A percentile compares a stretch with the other conserved stretches of the same genome.
These are phyloP conservation scores for Nasonia longicornis DNA, from an alignment of 1,140 invertebrate genomes.

Conservation along the genomic window DNA sequence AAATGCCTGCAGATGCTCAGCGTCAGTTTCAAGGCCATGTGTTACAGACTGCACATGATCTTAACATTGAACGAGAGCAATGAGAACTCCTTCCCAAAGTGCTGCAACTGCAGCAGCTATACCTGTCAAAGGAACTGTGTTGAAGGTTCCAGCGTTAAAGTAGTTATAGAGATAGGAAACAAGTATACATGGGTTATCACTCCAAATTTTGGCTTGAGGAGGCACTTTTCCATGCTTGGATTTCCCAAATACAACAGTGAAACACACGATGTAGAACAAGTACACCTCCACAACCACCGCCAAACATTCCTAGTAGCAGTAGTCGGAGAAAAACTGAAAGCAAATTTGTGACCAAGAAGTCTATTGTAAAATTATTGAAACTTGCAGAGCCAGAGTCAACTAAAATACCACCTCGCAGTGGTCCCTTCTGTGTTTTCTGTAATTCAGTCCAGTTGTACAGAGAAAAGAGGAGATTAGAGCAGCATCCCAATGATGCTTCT, in stretches of 20 bases:
- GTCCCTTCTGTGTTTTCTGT: conserved; percentile 67
- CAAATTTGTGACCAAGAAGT: conserved; percentile 61
- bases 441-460: conserved; percentile 65
- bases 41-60: conserved; percentile 66
- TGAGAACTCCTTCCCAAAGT: conserved; percentile 62
- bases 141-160: conserved; percentile 65
- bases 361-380: conserved; percentile 59
- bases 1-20: conserved; percentile 64
- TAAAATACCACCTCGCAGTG: conserved; percentile 63
- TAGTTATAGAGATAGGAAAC: conserved; percentile 69
- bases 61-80: conserved; percentile 62
- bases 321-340: conserved; percentile 58
- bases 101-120: conserved; percentile 66
- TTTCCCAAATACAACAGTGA: conserved; percentile 67
- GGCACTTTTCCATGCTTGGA: conserved; percentile 67
- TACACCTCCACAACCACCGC: conserved; percentile 53
- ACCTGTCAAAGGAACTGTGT: conserved; percentile 68
- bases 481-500: conserved; percentile 58
- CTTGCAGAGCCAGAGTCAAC: conserved; percentile 59
- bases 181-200: conserved; percentile 69
- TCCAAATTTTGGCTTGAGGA: conserved; percentile 62
- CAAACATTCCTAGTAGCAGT: conserved; percentile 58
- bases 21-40: conserved; percentile 68
- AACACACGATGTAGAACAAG: conserved; percentile 57
- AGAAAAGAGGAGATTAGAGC: conserved; percentile 63